Evolutionary conservation across 2,113 vertebrate genomes (phyloP), one percentile per base, ranked within the genome.

Genomic region (Passer montanus): DNA sequence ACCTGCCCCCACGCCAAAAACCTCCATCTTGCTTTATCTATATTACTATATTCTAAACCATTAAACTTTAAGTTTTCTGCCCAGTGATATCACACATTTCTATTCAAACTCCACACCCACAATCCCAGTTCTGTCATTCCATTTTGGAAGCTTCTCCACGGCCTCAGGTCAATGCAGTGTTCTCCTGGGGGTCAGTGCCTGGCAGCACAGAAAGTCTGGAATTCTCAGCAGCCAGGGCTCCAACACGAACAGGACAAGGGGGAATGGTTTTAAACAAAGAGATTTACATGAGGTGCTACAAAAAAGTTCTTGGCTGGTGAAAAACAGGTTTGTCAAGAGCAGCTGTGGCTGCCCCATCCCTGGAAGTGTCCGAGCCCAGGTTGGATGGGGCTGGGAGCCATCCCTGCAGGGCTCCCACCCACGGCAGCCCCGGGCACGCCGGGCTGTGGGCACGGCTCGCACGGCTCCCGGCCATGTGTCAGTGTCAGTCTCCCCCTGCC

Each of bases 401-500:
- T 37, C 43, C 83, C 73, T 69, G 74, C 75, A 2, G 21, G 31
- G 46, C 53, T 91, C 44, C 86, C 92, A 94, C 80, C 90, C 93
- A 90, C 77, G 5, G 66, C 53, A 66, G 67, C 77, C 64, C 37
- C 24, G 41, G 5, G 82, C 33, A 4, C 11, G 8, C 60, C 2
- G 11, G 81, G 84, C 79, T 10, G 7, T 7, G 90, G 93, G 59
- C 91, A 92, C 33, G 5, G 85, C 82, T 68, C 81, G 58, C 90
- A 90, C 30, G 2, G 86, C 80, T 70, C 82, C 91, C 20, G 3
- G 75, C 89, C 96, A 97, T 90, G 94, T 97, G 96, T 84, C 49
- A 5, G 64, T 90, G 95, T 96, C 97, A 89, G 39, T 97, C 96
- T 97, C n/a, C 35, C 83, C 1, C 63, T 74, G 92, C 96, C 96